Evolutionary conservation across 2,113 vertebrate species (phyloP).

Genomic region (Pterophyllum scalare): DNA sequence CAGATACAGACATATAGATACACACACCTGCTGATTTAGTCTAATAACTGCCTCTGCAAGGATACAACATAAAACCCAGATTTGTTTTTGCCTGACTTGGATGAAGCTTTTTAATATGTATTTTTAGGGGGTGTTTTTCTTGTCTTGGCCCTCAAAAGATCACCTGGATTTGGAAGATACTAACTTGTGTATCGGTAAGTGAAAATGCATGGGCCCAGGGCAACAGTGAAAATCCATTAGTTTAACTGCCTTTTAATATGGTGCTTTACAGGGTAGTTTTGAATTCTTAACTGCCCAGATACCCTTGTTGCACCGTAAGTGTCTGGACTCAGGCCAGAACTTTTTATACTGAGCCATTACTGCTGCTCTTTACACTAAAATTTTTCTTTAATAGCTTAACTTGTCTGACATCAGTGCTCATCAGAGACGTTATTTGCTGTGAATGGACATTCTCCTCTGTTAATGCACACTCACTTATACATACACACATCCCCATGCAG

Average conservation of each 20-base stretch:
- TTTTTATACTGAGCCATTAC: slow-evolving; percentile 19
- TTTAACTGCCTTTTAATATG: slow-evolving; percentile 57
- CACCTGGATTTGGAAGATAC: slow-evolving; percentile 51
- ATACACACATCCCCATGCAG: neutral
- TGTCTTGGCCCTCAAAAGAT: slow-evolving; percentile 13
- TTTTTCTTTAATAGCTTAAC: slow-evolving; percentile 10
- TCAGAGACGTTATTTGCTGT: slow-evolving; percentile 28
- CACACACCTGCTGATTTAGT: slow-evolving; percentile 11
- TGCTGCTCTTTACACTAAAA: slow-evolving; percentile 20
- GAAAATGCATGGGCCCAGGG: slow-evolving; percentile 21
- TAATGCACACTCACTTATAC: neutral
- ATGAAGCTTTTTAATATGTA: slow-evolving; percentile 40
- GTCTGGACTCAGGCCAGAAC: slow-evolving; percentile 52
- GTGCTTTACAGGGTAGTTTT: slow-evolving; percentile 45
- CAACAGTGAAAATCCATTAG: slow-evolving; percentile 51
- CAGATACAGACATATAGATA: slow-evolving; percentile 34
- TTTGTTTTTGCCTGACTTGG: slow-evolving; percentile 18
- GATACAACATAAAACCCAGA: slow-evolving; percentile 32
- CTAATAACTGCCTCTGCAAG: slow-evolving; percentile 11
- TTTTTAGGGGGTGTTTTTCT: slow-evolving; percentile 27
- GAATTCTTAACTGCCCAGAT: slow-evolving; percentile 47
- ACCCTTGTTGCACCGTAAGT: slow-evolving; percentile 42
- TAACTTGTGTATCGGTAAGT: slow-evolving; percentile 64
- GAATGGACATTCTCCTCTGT: slow-evolving; percentile 6
- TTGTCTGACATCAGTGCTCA: slow-evolving; percentile 1